phyloP scores from a whole-genome alignment of 2,797 vertebrate genomes.

The Eulemur mongoz region DNA sequence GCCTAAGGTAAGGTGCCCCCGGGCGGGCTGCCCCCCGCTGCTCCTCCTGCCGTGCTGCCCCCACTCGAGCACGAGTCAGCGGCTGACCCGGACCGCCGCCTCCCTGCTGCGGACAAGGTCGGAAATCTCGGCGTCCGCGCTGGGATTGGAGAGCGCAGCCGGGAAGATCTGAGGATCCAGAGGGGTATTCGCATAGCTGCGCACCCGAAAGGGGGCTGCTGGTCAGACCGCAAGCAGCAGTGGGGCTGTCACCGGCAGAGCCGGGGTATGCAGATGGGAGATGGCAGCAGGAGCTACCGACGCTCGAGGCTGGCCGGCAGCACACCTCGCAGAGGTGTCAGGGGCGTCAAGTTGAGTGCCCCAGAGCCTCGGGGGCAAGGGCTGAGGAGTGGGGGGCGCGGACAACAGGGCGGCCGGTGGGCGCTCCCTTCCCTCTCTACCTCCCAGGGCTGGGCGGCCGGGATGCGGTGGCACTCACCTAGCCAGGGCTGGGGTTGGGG shows the following conservation, averaged over 20 bases:
- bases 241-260: neutral
- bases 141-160: neutral
- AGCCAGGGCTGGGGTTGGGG: neutral
- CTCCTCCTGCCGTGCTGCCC: neutral
- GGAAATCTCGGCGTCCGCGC: neutral
- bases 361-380: neutral
- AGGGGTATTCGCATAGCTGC: neutral
- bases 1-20: neutral
- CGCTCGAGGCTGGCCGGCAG: neutral
- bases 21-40: neutral
- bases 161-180: neutral
- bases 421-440: neutral
- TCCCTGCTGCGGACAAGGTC: neutral
- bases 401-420: neutral
- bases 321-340: neutral
- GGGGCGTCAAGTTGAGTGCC: neutral
- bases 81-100: neutral
- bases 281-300: neutral
- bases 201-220: neutral
- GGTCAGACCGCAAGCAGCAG: neutral
- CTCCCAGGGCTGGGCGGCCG: neutral
- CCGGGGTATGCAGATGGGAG: neutral
- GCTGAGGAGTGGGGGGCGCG: neutral
- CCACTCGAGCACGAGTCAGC: neutral
- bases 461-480: conserved; percentile 56